Evolutionary conservation across 2,888 invertebrate genomes (phyloP).

Genomic region (Eupeodes latifasciatus): DNA sequence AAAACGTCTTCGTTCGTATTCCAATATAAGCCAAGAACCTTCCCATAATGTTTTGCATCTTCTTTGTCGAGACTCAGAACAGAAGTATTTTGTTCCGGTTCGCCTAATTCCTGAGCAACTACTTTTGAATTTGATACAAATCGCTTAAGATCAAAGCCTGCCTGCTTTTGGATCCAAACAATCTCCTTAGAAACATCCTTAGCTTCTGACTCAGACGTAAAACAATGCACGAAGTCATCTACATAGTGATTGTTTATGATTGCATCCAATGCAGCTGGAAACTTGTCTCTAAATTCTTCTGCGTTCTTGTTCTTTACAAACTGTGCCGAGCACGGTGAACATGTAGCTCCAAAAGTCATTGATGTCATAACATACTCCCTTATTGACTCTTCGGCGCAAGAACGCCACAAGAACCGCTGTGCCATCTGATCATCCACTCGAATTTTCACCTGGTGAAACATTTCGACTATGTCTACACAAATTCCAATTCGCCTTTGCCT

Average conservation of each 20-base stretch:
- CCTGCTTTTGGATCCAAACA: constrained; percentile 4
- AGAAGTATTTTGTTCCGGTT: neutral
- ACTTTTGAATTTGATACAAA: neutral
- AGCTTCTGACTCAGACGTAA: neutral
- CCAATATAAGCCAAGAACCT: neutral
- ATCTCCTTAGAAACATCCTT: neutral
- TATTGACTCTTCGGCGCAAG: neutral
- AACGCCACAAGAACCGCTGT: neutral
- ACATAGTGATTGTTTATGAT: neutral
- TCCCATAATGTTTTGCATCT: neutral
- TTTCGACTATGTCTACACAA: constrained; percentile 12
- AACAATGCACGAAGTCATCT: neutral
- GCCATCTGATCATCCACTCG: constrained; percentile 35
- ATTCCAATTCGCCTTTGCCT: constrained; percentile 15
- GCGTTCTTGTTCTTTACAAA: constrained; percentile 29
- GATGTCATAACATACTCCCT: neutral
- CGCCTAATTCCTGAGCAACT: neutral
- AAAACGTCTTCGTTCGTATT: neutral
- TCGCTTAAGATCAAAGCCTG: neutral
- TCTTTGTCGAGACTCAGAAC: neutral
- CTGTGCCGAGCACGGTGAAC: constrained; percentile 69
- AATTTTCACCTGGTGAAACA: constrained; percentile 40
- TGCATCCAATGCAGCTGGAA: neutral
- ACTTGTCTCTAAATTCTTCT: neutral
- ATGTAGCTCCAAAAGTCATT: constrained; percentile 48